Evolutionary conservation across 2,888 invertebrate species (phyloP), one percentile per base, ranked within the genome.

Genomic region (Argyresthia albistria): DNA sequence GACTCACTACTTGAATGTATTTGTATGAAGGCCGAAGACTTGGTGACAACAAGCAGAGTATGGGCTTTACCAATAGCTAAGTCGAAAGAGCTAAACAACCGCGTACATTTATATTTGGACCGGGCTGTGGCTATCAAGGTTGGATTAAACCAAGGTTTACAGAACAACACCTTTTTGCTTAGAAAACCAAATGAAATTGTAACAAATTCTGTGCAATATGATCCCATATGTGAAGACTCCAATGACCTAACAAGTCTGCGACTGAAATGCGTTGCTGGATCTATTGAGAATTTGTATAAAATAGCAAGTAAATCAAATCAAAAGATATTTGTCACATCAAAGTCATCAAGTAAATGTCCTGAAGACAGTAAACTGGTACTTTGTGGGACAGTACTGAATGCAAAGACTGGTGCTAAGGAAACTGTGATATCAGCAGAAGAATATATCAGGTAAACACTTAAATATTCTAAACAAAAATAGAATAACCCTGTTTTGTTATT

Each of bases 351-450:
- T 51, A 65, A 59, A 47, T 56, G 63, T n/a, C 56, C 57, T 53
- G 58, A 62, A 8, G 61, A 62, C 46, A 62, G 60, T 52, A 60
- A 59, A 46, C 60, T 67, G 37, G 62, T 89, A 42, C 59, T 89
- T 6, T 91, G 91, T 73, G 93, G 91, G 1, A 78, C 90, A 35
- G 92, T 93, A 1, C 70, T 90, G 35, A 92, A 91, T 83, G 70
- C 78, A 7, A 75, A 78, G 55, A 79, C 79, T n/a, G 89, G 89
- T 55, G 67, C 70, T 25, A 91, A 91, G 69, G 90, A 90, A 64
- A 75, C 57, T 2, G 54, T 55, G 43, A 64, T 89, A n/a, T 83
- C 65, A 46, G 81, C 88, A 56, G 67, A 79, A 43, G 82, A 89
- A n/a, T 90, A 90, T 68, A 79, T 88, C 59, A 83, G 80, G 90